Percentiles rank a stretch among this genome's conserved stretches.
phyloP scores from a whole-genome alignment of 2,888 invertebrate genomes.

The Seira musarum region DNA sequence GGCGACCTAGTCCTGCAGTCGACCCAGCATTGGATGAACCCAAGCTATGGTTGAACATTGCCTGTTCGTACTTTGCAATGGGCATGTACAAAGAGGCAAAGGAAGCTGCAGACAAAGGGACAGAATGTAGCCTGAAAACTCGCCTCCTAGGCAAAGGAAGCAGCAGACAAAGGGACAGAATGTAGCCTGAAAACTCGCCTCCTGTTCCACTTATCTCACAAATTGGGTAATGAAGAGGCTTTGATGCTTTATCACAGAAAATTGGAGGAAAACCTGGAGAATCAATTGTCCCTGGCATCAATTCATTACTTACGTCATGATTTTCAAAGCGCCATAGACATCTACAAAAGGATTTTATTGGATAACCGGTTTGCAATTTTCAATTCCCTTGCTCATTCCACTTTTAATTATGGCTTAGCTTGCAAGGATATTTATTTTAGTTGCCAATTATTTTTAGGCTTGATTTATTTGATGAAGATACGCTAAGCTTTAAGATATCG shows the following conservation, averaged over 20 bases:
- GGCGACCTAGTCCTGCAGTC: slow-evolving; percentile 63
- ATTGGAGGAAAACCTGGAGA: slow-evolving; percentile 90
- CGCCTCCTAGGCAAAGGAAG: slow-evolving; percentile 83
- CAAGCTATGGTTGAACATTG: slow-evolving; percentile 82
- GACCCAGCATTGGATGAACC: slow-evolving; percentile 72
- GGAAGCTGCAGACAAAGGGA: slow-evolving; percentile 76
- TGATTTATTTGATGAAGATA: slow-evolving; percentile 42
- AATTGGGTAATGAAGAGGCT: slow-evolving; percentile 87
- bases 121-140: slow-evolving; percentile 80
- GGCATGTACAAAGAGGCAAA: slow-evolving; percentile 86
- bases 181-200: slow-evolving; percentile 84
- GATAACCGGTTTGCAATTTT: slow-evolving; percentile 83
- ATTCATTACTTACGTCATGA: slow-evolving; percentile 97
- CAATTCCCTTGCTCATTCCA: background rate
- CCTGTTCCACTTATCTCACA: slow-evolving; percentile 94
- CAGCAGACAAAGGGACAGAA: slow-evolving; percentile 78
- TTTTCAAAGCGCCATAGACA: slow-evolving; percentile 98
- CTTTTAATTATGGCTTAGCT: too few species aligned
- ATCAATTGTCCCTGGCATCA: slow-evolving; percentile 95
- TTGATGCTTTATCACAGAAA: slow-evolving; percentile 87
- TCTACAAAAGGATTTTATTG: slow-evolving; percentile 93
- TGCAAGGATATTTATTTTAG: background rate
- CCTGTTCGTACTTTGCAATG: slow-evolving; percentile 96
- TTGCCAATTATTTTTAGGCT: slow-evolving; percentile 34
- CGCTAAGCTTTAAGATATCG: slow-evolving; percentile 35